These are phyloP conservation scores for Nymphalis c-album DNA, from an alignment of 2,888 invertebrate genomes.

Conservation along the genomic window DNA sequence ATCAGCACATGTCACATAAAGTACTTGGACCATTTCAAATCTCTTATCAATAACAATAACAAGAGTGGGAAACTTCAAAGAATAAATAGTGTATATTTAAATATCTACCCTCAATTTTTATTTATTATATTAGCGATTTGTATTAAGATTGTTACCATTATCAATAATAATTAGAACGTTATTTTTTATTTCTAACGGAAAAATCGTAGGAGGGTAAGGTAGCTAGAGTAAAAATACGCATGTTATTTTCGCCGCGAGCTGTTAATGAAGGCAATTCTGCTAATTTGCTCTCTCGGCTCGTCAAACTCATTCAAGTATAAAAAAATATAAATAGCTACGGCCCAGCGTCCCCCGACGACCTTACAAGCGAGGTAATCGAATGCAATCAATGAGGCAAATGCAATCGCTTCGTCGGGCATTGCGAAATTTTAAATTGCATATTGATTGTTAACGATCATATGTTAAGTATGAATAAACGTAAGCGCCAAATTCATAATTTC, in stretches of 20 bases:
- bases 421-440: slow-evolving; percentile 34
- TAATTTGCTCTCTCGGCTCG: slow-evolving; percentile 41
- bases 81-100: not conserved
- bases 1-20: slow-evolving; percentile 22
- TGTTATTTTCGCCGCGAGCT: slow-evolving; percentile 23
- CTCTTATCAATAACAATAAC: slow-evolving; percentile 33
- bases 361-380: slow-evolving; percentile 62
- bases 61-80: slow-evolving; percentile 12
- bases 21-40: slow-evolving; percentile 10
- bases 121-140: not conserved
- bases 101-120: not conserved
- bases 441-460: slow-evolving; percentile 12
- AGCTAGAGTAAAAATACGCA: slow-evolving; percentile 10
- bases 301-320: slow-evolving; percentile 41
- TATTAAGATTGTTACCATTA: not conserved
- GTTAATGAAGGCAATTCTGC: slow-evolving; percentile 37
- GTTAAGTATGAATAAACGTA: slow-evolving; percentile 9
- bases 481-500: not conserved
- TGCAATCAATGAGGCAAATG: slow-evolving; percentile 67
- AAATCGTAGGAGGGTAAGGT: not conserved
- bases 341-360: slow-evolving; percentile 57
- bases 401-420: slow-evolving; percentile 55
- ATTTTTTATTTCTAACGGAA: not conserved
- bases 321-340: slow-evolving; percentile 64
- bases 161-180: not conserved